A percentile compares a stretch with the other conserved stretches of the same genome.
Conservation (phyloP, 2,113 vertebrate genomes). For the Bothrops jararaca region DNA sequence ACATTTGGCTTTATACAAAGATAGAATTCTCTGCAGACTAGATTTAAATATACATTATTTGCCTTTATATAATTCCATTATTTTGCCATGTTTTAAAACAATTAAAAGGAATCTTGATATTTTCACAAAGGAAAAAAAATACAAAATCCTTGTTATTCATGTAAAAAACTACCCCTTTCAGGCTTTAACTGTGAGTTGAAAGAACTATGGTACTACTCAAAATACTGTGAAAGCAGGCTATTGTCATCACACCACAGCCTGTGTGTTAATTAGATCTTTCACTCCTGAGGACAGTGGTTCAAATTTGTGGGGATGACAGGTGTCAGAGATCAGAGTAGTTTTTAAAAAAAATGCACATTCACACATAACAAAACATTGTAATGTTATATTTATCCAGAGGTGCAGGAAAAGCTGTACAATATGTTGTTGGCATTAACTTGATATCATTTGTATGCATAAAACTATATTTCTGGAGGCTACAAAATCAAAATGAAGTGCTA, state of each 20-base stretch:
- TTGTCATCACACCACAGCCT: conserved; percentile 52
- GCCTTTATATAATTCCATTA: conserved; percentile 43
- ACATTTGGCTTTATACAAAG: conserved; percentile 53
- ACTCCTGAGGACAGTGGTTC: conserved; percentile 47
- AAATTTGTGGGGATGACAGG: conserved; percentile 50
- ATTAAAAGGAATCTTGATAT: conserved; percentile 42
- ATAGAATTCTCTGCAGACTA: conserved; percentile 49
- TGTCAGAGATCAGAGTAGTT: conserved; percentile 44
- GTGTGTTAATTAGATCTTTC: conserved; percentile 68
- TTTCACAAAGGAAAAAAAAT: conserved; percentile 40
- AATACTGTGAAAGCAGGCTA: conserved; percentile 54
- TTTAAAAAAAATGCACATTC: not conserved
- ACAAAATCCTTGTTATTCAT: conserved; percentile 47
- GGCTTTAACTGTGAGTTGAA: conserved; percentile 15
- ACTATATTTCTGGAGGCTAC: conserved; percentile 2
- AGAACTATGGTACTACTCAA: conserved; percentile 46
- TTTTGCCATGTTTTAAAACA: conserved; percentile 24
- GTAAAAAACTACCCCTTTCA: conserved; percentile 38
- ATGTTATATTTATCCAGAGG: conserved; percentile 9
- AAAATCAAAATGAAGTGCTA: conserved; percentile 10
- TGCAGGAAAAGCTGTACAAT: conserved; percentile 19
- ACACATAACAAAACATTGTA: conserved; percentile 8
- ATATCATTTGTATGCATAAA: conserved; percentile 33
- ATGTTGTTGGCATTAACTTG: conserved; percentile 18
- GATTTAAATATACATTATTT: conserved; percentile 52